Evolutionary conservation across 64 coral and sea anemone species (phyloP), one percentile per base, ranked within the genome.

Genomic region (Montipora sp.): DNA sequence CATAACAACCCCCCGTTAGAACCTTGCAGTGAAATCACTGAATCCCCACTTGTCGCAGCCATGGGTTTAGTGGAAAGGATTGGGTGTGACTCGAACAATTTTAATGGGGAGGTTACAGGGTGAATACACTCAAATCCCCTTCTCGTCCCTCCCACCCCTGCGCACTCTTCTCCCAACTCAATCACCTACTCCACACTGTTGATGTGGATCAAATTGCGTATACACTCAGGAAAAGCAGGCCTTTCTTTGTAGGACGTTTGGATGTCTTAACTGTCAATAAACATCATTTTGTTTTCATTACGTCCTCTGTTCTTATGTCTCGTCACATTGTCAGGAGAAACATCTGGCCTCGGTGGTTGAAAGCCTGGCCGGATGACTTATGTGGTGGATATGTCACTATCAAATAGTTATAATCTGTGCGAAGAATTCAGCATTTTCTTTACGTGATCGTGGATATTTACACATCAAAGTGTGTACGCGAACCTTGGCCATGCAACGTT

Each of bases 211-310:
- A 0, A 3, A 11, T 9, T 24, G 65, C 45, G 43, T 2, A 12
- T 71, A 11, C 15, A 63, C 47, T 18, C 1, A 3, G 60, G 44
- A 71, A n/a, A 50, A 72, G 82, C 82, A 72, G 65, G 44, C 4
- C 63, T 85, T 85, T 85, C 82, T 71, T 71, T 85, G 68, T 85
- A 71, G 82, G 82, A 85, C 82, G 61, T 72, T 85, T 85, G 49
- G 82, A 85, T 85, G 82, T 85, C 82, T 47, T 72, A 85, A 72
- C 65, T 85, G 65, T 85, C 43, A 85, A 85, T 85, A 85, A 85
- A 85, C 50, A 66, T 43, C 59, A 20, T 43, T 84, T 78, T 85
- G 80, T 85, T 85, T 85, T 85, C 47, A 71, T 59, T 67, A 22
- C 47, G 71, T 48, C 46, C 15, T 75, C 12, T 78, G 75, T 47